Evolutionary conservation across 1,140 invertebrate species (phyloP).

Genomic region (Halictus rubicundus): DNA sequence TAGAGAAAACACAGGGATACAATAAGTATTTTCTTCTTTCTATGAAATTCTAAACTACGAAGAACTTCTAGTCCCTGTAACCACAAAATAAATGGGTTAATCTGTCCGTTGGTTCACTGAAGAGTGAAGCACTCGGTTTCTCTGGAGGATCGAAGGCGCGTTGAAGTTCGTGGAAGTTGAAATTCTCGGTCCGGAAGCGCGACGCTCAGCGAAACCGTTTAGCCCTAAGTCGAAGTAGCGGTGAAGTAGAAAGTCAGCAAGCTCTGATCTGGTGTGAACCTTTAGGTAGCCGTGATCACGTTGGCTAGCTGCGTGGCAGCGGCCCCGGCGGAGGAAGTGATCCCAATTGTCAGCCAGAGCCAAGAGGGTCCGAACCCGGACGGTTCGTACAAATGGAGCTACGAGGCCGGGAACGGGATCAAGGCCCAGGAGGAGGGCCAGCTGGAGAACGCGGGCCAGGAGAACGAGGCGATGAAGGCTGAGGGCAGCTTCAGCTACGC

Average conservation of each 20-base stretch:
- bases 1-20: too few species aligned
- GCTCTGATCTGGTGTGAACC: not conserved
- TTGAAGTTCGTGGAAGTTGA: too few species aligned
- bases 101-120: too few species aligned
- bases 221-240: too few species aligned
- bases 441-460: constrained; percentile 76
- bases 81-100: too few species aligned
- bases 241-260: not conserved
- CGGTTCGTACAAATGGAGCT: constrained; percentile 77
- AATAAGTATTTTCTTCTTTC: too few species aligned
- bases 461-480: constrained; percentile 69
- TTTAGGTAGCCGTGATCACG: constrained; percentile 48
- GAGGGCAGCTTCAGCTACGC: constrained; percentile 78
- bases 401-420: constrained; percentile 80
- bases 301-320: constrained; percentile 49
- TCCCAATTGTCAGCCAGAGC: constrained; percentile 71
- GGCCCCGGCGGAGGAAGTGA: constrained; percentile 55
- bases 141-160: too few species aligned
- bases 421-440: constrained; percentile 72
- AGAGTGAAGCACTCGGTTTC: too few species aligned
- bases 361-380: constrained; percentile 68
- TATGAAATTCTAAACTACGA: too few species aligned
- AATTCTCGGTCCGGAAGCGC: too few species aligned
- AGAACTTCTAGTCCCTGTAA: too few species aligned
- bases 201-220: too few species aligned